Evolutionary conservation across 1,140 invertebrate genomes (phyloP).

Genomic region (Aleiodes sp.): DNA sequence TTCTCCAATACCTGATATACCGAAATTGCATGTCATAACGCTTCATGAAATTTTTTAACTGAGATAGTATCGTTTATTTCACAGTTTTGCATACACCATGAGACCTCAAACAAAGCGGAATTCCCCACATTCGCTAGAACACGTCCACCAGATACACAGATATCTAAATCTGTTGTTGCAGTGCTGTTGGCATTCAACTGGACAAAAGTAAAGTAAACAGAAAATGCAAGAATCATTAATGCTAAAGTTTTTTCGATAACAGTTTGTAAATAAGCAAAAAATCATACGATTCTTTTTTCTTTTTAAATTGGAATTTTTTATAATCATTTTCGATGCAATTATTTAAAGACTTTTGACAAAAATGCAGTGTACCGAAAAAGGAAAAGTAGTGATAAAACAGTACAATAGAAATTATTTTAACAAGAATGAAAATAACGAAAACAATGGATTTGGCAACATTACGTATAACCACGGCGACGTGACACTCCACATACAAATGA

Average conservation of each 20-base stretch:
- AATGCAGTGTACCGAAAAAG: too few relatives aligned
- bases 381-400: too few relatives aligned
- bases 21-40: too few relatives aligned
- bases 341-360: too few relatives aligned
- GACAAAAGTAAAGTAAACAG: slow-evolving; percentile 74
- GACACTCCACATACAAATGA: too few relatives aligned
- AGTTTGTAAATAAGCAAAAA: neutral
- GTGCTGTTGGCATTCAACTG: slow-evolving; percentile 82
- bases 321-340: neutral
- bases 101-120: slow-evolving; percentile 84
- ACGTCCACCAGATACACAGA: slow-evolving; percentile 90
- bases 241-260: neutral
- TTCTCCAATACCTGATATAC: too few relatives aligned
- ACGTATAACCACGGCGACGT: too few relatives aligned
- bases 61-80: slow-evolving; percentile 50
- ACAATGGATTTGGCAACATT: too few relatives aligned
- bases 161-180: slow-evolving; percentile 87
- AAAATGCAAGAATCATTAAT: slow-evolving; percentile 5
- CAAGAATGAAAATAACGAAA: too few relatives aligned
- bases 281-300: slow-evolving; percentile 2
- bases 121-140: slow-evolving; percentile 95
- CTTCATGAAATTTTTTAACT: too few relatives aligned
- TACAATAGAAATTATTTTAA: too few relatives aligned
- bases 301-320: neutral
- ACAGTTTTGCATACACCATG: slow-evolving; percentile 87